Conservation (phyloP, 2,113 vertebrate species). For the Tragelaphus scriptus region DNA sequence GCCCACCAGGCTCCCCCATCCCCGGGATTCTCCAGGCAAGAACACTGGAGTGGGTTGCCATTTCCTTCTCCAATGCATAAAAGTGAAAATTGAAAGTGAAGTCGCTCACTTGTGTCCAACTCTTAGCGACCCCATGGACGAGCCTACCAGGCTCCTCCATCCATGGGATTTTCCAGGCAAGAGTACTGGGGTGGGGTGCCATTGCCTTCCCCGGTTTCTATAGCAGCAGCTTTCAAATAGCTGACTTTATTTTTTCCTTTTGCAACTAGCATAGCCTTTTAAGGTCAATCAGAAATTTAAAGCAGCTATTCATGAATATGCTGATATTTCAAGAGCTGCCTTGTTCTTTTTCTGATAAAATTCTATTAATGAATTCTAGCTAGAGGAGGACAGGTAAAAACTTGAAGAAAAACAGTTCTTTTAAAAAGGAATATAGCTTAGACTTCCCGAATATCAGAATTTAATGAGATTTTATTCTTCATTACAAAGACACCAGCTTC, state of each 20-base stretch:
- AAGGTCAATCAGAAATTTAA: constrained; percentile 23
- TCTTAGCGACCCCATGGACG: no score
- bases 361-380: background rate
- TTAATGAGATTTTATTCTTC: background rate
- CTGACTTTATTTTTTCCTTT: background rate
- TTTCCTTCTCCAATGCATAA: no score
- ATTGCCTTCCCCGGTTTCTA: background rate
- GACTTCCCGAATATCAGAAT: background rate
- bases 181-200: no score
- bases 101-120: no score
- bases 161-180: no score
- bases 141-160: no score
- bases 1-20: no score
- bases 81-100: no score
- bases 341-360: background rate
- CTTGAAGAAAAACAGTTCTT: background rate
- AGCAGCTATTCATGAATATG: background rate
- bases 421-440: background rate
- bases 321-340: background rate
- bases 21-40: no score
- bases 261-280: background rate
- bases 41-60: no score
- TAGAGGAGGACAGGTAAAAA: background rate
- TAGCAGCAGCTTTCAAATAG: constrained; percentile 29
- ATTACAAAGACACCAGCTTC: background rate